Evolutionary conservation across 2,888 invertebrate species (phyloP), one percentile per base, ranked within the genome.

Genomic region (Macaria liturata): DNA sequence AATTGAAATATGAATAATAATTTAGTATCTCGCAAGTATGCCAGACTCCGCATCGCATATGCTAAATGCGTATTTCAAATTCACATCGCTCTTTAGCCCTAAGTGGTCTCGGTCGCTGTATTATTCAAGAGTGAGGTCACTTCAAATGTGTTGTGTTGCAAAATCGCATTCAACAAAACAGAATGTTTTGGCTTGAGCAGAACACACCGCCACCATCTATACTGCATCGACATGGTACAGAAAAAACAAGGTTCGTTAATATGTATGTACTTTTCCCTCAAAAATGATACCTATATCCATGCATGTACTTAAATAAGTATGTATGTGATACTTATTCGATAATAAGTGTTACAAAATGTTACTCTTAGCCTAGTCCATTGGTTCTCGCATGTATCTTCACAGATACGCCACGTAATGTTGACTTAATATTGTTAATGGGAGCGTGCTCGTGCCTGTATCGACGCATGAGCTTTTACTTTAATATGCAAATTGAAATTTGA

Each of bases 401-500:
- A 78, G 80, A 79, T 84, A 83, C 76, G 76, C 81, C 80, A 83
- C 83, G 84, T 83, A 81, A 83, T 80, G 81, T 85, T 82, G 80
- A 78, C 80, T 78, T 83, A 81, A 86, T 86, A 78, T 79, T 64
- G 80, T 84, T 86, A 85, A 83, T 82, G 75, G 79, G 75, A 70
- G 74, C 77, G 78, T 76, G 78, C 76, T 75, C 72, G 70, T 69
- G 76, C 78, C 74, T 75, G 77, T 82, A 82, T 85, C 80, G 78
- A 74, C 74, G 75, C 78, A 81, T 78, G 80, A 81, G 84, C 82
- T 80, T 83, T 80, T 84, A 80, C 74, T 77, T 78, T 81, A 83
- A 83, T 86, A 86, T 85, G 84, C 80, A 86, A 85, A 87, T 84
- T 81, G 79, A 76, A 80, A 83, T 84, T 84, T 83, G 81, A 85